Evolutionary conservation across 2,888 invertebrate genomes (phyloP).

Genomic region (Rhogogaster chlorosoma): DNA sequence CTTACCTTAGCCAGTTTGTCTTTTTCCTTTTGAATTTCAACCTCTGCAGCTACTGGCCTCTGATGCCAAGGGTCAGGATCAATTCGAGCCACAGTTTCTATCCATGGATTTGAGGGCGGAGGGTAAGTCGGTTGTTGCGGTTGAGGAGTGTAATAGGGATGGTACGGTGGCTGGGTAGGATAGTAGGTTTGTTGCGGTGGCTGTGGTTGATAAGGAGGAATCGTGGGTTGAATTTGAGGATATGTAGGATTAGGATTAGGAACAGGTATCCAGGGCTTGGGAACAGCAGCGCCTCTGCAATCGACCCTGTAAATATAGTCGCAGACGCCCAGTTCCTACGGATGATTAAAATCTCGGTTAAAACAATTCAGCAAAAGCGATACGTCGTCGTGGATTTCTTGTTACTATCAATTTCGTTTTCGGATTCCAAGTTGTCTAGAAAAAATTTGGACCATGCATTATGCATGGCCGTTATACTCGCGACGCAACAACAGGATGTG

Average conservation of each 20-base stretch:
- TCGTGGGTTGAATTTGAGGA: conserved; percentile 35
- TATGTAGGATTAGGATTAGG: conserved; percentile 53
- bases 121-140: conserved; percentile 60
- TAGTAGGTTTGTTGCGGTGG: conserved; percentile 40
- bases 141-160: conserved; percentile 47
- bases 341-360: conserved; percentile 57
- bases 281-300: conserved; percentile 77
- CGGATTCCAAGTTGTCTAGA: background rate
- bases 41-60: conserved; percentile 58
- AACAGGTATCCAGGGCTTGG: conserved; percentile 63
- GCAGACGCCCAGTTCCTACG: conserved; percentile 83
- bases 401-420: background rate
- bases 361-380: background rate
- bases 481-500: conserved; percentile 5
- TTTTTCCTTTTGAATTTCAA: conserved; percentile 61
- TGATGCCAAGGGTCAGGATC: conserved; percentile 67
- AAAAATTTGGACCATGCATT: background rate
- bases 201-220: conserved; percentile 11
- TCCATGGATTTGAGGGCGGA: conserved; percentile 60
- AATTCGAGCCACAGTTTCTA: conserved; percentile 48
- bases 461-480: background rate
- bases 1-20: conserved; percentile 26
- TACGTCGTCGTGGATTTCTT: background rate
- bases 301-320: conserved; percentile 83
- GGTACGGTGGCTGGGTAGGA: background rate